phyloP scores from a whole-genome alignment of 2,888 invertebrate species.

The Dynastes hyllus region DNA sequence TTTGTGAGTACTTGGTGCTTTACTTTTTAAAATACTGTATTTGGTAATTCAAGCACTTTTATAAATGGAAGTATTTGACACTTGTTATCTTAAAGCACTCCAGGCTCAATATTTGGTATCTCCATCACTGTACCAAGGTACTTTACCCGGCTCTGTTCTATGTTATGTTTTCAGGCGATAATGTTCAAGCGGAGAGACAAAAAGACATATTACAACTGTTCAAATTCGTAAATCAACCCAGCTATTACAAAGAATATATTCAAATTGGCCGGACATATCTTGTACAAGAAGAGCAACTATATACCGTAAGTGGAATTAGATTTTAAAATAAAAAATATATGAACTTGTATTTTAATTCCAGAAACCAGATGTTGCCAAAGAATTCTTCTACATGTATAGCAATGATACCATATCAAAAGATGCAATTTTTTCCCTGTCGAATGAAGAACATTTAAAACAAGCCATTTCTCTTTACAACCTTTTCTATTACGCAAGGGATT shows the following conservation, averaged over 20 bases:
- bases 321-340: background rate
- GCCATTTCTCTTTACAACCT: slow-evolving; percentile 78
- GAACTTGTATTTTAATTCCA: slow-evolving; percentile 4
- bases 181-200: slow-evolving; percentile 59
- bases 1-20: no score
- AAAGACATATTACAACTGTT: slow-evolving; percentile 75
- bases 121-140: background rate
- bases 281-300: slow-evolving; percentile 71
- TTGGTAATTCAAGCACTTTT: no score
- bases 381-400: slow-evolving; percentile 74
- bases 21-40: no score
- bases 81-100: no score
- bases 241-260: slow-evolving; percentile 72
- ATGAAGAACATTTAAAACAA: slow-evolving; percentile 77
- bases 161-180: slow-evolving; percentile 53
- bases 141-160: background rate
- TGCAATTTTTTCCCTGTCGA: slow-evolving; percentile 77
- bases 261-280: slow-evolving; percentile 76
- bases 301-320: slow-evolving; percentile 49
- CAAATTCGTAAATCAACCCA: slow-evolving; percentile 78
- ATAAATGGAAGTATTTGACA: no score
- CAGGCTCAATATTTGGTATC: no score
- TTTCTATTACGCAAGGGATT: slow-evolving; percentile 81
- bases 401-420: slow-evolving; percentile 75
- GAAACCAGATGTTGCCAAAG: slow-evolving; percentile 74